A percentile compares a stretch with the other conserved stretches of the same genome.
phyloP scores from a whole-genome alignment of 2,113 vertebrate species.

The Gnathonemus echidnorhynchus region DNA sequence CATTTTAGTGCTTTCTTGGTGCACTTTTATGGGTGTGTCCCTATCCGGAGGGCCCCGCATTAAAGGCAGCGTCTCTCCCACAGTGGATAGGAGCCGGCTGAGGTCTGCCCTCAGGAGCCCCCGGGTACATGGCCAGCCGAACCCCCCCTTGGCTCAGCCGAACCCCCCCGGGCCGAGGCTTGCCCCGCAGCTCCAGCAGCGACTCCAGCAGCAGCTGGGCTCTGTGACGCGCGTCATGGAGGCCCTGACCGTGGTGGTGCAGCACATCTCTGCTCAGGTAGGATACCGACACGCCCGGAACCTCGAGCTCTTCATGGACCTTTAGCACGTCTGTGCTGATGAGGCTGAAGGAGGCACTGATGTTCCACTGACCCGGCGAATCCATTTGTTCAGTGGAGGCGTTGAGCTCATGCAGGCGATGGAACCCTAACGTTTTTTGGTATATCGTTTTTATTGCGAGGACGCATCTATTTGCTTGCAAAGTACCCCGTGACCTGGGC shows the following conservation, averaged over 20 bases:
- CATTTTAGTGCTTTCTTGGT: neutral
- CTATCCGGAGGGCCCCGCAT: neutral
- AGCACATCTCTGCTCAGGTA: constrained; percentile 11
- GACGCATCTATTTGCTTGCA: neutral
- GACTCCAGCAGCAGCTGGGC: neutral
- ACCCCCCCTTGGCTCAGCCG: neutral
- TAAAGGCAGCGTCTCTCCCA: neutral
- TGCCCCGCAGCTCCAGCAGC: neutral
- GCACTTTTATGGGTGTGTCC: neutral
- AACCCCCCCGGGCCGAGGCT: neutral
- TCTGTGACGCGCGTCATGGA: neutral
- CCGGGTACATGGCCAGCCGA: neutral
- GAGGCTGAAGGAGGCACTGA: no score
- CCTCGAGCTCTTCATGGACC: neutral
- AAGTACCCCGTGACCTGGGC: neutral
- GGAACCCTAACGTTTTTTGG: neutral
- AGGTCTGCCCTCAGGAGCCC: neutral
- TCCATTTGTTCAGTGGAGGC: neutral
- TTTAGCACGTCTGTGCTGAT: no score
- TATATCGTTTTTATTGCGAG: neutral
- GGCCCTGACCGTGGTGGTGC: constrained; percentile 10
- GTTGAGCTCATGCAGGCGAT: neutral
- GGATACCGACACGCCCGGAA: neutral
- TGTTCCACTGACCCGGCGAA: neutral
- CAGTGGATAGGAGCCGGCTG: constrained; percentile 4